Base-by-base conservation (phyloP, 1,140 invertebrate genomes). In the Drosophila ogumai region DNA sequence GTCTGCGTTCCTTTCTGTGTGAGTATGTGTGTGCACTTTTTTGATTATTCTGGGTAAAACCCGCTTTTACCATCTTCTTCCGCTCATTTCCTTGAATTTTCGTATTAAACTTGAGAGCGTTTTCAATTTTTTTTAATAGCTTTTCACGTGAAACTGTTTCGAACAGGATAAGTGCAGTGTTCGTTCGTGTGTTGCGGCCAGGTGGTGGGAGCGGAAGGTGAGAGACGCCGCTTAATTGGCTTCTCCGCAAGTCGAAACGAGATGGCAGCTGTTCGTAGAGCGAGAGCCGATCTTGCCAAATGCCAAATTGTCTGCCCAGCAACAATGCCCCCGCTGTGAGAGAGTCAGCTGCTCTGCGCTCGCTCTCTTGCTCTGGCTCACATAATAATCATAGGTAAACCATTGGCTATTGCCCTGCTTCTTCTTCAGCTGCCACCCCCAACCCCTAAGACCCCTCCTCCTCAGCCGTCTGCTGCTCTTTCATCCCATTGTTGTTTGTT, bases 1-100 rank as follows among this genome's bases (percentile, higher is more conserved):
- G 46, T 74, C 68, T 75, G 67, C 17, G 67, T 49, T 82, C 72
- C 60, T 58, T 59, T 46, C 61, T 73, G 44, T 57, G 46, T 36
- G 22, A 65, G 44, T 58, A 10, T 59, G 65, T 77, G 65, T 82
- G 49, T 66, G 67, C 71, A 79, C 52, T 74, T 88, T 82, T 88
- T 88, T 81, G 85, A 84, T 88, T 67, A 90, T 88, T 88, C 84
- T 78, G 74, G 84, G 85, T 88, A 88, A 86, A 88, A 76, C 72
- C 44, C 77, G 80, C 82, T 87, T 79, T 71, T 82, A 90, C 85
- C 84, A 88, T 82, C 85, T 84, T 87, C 84, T 88, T 88, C 84
- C 84, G 84, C 60, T 90, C 80, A 90, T 88, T 88, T 88, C 84
- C 84, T 90, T 90, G 84, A 88, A 84, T 78, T 90, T 90, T 75